These are phyloP conservation scores for Caranx melampygus DNA, from an alignment of 2,113 vertebrate species.

Conservation along the genomic window DNA sequence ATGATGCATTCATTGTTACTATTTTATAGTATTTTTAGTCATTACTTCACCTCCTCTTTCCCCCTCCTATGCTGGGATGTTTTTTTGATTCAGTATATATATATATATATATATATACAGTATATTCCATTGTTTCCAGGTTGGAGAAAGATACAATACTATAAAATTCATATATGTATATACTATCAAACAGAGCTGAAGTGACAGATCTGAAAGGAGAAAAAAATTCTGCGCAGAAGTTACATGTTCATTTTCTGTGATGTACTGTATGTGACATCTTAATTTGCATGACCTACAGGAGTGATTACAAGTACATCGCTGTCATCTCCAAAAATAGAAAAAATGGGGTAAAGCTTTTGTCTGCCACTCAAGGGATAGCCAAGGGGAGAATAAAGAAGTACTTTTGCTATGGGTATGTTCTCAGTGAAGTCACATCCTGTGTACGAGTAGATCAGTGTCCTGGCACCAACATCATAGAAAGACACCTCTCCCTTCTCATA, in stretches of 20 bases:
- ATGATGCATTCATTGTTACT: too few relatives aligned
- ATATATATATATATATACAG: not conserved
- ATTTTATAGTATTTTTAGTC: too few relatives aligned
- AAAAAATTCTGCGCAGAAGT: not conserved
- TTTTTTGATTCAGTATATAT: too few relatives aligned
- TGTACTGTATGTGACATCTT: not conserved
- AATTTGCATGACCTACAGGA: not conserved
- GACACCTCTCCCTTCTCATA: constrained; percentile 50
- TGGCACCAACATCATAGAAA: constrained; percentile 42
- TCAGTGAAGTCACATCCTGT: constrained; percentile 44
- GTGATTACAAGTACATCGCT: constrained; percentile 19
- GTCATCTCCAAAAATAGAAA: not conserved
- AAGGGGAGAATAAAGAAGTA: not conserved
- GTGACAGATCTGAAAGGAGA: not conserved
- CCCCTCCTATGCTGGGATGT: too few relatives aligned
- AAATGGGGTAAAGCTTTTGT: constrained; percentile 49
- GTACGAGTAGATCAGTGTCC: constrained; percentile 36
- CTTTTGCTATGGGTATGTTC: not conserved
- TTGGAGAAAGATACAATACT: not conserved
- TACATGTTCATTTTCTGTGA: not conserved
- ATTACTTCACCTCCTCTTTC: too few relatives aligned
- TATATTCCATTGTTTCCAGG: not conserved
- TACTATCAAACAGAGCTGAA: not conserved
- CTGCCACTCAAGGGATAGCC: not conserved
- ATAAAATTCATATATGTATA: not conserved